A percentile compares a stretch with the other conserved stretches of the same genome.
Evolutionary conservation across 2,888 invertebrate genomes (phyloP).

Genomic region (Melanchra persicariae): DNA sequence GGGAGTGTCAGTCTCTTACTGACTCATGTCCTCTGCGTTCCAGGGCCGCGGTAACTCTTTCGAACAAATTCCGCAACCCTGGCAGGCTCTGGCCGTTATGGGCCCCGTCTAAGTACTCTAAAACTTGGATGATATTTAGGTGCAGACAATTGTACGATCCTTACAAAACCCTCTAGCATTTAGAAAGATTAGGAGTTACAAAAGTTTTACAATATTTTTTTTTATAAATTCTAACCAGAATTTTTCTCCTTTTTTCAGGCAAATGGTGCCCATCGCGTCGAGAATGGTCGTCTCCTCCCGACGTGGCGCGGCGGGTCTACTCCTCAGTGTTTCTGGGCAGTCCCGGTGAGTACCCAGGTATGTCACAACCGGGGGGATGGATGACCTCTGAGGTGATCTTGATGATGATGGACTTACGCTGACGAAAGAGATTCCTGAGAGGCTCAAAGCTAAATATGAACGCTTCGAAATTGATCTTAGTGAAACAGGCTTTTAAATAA

Average conservation of each 20-base stretch:
- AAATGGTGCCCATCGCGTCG: constrained; percentile 97
- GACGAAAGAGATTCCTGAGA: neutral
- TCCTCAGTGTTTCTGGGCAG: constrained; percentile 98
- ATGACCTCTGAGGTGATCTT: constrained; percentile 9
- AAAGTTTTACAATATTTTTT: too few relatives aligned
- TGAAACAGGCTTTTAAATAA: constrained; percentile 6
- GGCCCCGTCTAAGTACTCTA: too few relatives aligned
- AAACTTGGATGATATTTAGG: too few relatives aligned
- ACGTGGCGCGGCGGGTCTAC: constrained; percentile 96
- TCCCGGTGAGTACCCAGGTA: constrained; percentile 94
- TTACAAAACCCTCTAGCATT: too few relatives aligned
- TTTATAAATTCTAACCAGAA: neutral
- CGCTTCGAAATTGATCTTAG: too few relatives aligned
- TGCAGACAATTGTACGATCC: too few relatives aligned
- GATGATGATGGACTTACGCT: constrained; percentile 21
- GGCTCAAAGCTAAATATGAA: neutral
- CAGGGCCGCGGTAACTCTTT: too few relatives aligned
- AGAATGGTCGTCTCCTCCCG: constrained; percentile 97
- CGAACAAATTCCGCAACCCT: too few relatives aligned
- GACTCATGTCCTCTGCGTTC: too few relatives aligned
- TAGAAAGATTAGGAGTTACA: too few relatives aligned
- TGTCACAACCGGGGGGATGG: constrained; percentile 61
- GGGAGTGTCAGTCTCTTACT: too few relatives aligned
- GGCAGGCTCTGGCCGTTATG: too few relatives aligned
- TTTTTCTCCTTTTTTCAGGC: constrained; percentile 91